Evolutionary conservation across 2,113 vertebrate species (phyloP).

Genomic region (Callipepla squamata): DNA sequence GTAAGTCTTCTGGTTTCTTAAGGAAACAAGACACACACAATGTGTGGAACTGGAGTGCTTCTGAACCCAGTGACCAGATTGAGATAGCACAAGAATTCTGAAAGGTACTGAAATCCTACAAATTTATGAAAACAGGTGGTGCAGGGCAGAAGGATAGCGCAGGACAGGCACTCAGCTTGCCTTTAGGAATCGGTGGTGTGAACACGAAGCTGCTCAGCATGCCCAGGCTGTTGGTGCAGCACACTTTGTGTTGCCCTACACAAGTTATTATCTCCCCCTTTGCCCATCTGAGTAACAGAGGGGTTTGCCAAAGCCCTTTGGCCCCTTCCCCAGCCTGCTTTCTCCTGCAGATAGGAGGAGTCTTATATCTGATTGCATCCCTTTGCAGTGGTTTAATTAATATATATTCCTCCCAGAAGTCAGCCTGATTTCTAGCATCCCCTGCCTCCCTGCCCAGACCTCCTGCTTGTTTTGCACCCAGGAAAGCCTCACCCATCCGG

Average conservation of each 20-base stretch:
- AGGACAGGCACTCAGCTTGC: accelerated
- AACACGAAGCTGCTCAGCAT: accelerated
- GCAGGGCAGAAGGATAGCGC: neutral
- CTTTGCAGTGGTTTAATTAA: neutral
- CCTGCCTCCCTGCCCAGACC: neutral
- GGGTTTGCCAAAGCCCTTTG: neutral
- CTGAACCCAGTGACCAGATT: neutral
- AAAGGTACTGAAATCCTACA: neutral
- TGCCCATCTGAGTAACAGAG: neutral
- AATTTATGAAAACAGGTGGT: accelerated
- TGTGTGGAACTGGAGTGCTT: neutral
- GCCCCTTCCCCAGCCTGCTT: neutral
- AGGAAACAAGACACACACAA: accelerated
- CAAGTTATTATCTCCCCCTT: neutral
- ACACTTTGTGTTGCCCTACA: too few species aligned
- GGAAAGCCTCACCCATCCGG: neutral
- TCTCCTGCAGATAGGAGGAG: neutral
- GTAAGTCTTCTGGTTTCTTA: neutral
- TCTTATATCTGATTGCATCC: neutral
- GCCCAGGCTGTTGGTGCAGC: neutral
- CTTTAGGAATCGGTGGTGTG: accelerated
- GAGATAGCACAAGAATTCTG: accelerated
- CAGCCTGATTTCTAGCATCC: neutral
- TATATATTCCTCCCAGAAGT: neutral
- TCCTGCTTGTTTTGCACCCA: neutral